These are phyloP conservation scores for Malaclemys terrapin DNA, from an alignment of 2,113 vertebrate species.

Conservation along the genomic window DNA sequence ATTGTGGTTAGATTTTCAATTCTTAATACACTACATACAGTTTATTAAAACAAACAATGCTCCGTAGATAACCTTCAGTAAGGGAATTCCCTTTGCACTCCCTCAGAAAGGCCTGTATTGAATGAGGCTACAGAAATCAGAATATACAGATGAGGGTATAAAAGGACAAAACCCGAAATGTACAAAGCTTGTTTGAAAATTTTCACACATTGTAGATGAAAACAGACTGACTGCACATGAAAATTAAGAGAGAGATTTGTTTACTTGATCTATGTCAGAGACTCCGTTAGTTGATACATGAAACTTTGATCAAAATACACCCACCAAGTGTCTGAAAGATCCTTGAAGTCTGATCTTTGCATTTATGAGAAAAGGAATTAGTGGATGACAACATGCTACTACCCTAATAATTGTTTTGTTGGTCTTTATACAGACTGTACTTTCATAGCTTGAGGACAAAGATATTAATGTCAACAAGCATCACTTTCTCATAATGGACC, in stretches of 20 bases:
- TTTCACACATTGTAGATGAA: slow-evolving; percentile 15
- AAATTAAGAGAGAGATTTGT: slow-evolving; percentile 8
- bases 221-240: slow-evolving; percentile 26
- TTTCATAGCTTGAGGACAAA: neutral
- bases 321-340: neutral
- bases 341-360: neutral
- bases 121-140: slow-evolving; percentile 8
- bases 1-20: slow-evolving; percentile 50
- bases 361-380: neutral
- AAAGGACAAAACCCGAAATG: neutral
- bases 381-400: neutral
- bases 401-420: neutral
- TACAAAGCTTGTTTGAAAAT: slow-evolving; percentile 11
- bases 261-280: slow-evolving; percentile 10
- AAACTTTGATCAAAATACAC: neutral
- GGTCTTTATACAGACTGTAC: neutral
- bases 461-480: neutral
- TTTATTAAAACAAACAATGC: slow-evolving; percentile 50
- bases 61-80: neutral
- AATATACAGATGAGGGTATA: slow-evolving; percentile 6
- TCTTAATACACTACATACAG: neutral
- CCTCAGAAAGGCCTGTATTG: slow-evolving; percentile 14
- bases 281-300: neutral
- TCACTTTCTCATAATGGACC: neutral
- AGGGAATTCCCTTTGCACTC: neutral